Conservation (phyloP, 1,140 invertebrate genomes). For the Diorhabda carinulata region DNA sequence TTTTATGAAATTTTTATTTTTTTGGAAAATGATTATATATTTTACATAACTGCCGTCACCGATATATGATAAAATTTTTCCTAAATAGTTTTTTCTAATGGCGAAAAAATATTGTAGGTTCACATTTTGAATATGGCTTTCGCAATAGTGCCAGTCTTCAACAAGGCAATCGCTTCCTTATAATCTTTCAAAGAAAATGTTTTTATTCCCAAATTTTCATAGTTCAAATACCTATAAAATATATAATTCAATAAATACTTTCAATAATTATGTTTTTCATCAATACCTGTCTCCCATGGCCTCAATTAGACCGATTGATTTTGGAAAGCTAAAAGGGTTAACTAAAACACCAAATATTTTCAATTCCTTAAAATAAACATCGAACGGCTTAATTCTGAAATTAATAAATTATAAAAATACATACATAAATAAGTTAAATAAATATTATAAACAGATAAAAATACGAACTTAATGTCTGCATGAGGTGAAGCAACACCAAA, state of each 20-base stretch:
- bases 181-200: constrained; percentile 58
- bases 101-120: background rate
- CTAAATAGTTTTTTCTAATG: too few species aligned
- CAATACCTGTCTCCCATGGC: constrained; percentile 56
- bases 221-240: constrained; percentile 54
- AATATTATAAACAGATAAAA: background rate
- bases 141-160: constrained; percentile 58
- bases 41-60: too few species aligned
- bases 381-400: constrained; percentile 56
- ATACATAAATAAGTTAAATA: background rate
- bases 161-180: constrained; percentile 53
- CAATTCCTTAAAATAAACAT: constrained; percentile 62
- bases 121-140: constrained; percentile 65
- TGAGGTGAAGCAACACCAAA: constrained; percentile 56
- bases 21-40: too few species aligned
- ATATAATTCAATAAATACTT: background rate
- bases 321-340: constrained; percentile 64
- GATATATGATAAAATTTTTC: too few species aligned
- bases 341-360: constrained; percentile 62
- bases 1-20: too few species aligned
- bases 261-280: background rate
- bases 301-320: constrained; percentile 57
- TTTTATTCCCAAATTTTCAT: constrained; percentile 61
- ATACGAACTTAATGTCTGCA: constrained; percentile 46
- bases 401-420: background rate